Evolutionary conservation across 1,140 invertebrate species (phyloP), one percentile per base, ranked within the genome.

Genomic region (Pseudomyrmex sp.): DNA sequence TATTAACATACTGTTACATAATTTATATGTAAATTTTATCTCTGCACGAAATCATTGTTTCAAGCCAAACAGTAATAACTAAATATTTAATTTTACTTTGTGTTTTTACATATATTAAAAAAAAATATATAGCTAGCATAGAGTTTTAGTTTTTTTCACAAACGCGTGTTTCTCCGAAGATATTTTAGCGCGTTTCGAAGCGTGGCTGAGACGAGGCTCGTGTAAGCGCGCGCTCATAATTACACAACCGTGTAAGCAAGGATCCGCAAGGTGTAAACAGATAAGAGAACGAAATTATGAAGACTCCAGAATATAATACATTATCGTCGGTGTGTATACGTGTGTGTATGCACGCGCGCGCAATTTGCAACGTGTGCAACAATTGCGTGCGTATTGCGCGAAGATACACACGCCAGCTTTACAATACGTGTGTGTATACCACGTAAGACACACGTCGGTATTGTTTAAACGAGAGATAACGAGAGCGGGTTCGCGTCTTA

Each of bases 221-320:
- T 54, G 18, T 59, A 26, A 35, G 35, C 35, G 13, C 54, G 15
- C 56, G 18, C 50, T 89, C 44, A 75, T 89, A 89, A 89, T 89
- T 88, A 75, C 84, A 82, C 83, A 82, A 83, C 61, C 83, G 18
- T 15, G 0, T 58, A 44, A 84, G 10, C 58, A 44, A 70, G 54
- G 73, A 87, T 85, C 83, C 59, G 63, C n/a, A 63, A 35, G 58
- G 61, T 72, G 88, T 23, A 88, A 90, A 89, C 76, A 88, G 87
- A 89, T 89, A 89, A 89, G 76, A 83, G n/a, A 63, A 46, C 82
- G 58, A 88, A 86, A 84, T 88, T 83, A 76, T 72, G 54, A 89
- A 76, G 52, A 44, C 20, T 48, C 58, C 65, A 76, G 72, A 18
- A 52, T 61, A 84, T 35, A 35, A 35, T 7, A 35, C 35, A 59